Base-by-base conservation (phyloP, 2,888 invertebrate species). In the Thera obeliscata region DNA sequence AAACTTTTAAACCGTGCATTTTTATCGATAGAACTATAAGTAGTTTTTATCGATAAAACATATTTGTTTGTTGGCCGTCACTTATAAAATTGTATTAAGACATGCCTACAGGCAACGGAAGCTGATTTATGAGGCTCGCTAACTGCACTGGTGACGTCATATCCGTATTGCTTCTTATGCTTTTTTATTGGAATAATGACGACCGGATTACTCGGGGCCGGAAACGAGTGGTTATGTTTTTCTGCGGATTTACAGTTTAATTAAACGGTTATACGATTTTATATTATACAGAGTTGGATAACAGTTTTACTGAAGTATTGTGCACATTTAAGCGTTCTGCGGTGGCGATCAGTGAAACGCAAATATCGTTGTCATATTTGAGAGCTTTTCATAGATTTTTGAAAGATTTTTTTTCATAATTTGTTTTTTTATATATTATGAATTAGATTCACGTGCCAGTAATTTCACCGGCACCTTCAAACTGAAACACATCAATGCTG, bases 61-160 rank as follows among this genome's bases (percentile, higher is more conserved):
- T 43, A 8, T 56, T 41, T 56, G 41, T 41, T 56, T 81, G 77
- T 72, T 73, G 61, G 70, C 81, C 89, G 80, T 87, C 89, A 87
- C 90, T 89, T 83, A 80, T 84, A 83, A 88, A 88, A 90, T 88
- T 88, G 88, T 90, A 90, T 90, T 89, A 89, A 90, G 90, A 90
- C 86, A 77, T 86, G 87, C 85, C 86, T 86, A 85, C 81, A 72
- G 79, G 84, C 82, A 78, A 79, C 84, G 85, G 80, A 82, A 84
- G 81, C 85, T 90, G 91, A 91, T 91, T 90, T 90, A 90, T 87
- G 82, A 73, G 78, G 69, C 73, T 74, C 80, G 81, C 85, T 84
- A 83, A 83, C 85, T 89, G 88, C 89, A 89, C 76, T 74, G 75
- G 73, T 71, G 74, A 73, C 72, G 75, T 69, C 69, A 69, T 66